phyloP scores from a whole-genome alignment of 2,113 vertebrate genomes.

The Cyanoliseus patagonus region DNA sequence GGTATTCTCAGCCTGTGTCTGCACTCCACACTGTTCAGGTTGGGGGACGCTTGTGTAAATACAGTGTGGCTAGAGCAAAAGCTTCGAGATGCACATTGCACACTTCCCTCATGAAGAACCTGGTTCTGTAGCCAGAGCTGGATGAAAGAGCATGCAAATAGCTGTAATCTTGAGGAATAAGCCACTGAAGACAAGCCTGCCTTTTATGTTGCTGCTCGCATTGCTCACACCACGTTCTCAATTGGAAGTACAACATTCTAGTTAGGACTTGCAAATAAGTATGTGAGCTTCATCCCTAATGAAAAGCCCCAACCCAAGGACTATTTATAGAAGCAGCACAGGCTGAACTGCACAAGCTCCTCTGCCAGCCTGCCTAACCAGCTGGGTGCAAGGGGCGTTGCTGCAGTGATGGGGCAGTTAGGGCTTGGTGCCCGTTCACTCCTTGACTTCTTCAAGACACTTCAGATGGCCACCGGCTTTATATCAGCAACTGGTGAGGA shows the following conservation, averaged over 20 bases:
- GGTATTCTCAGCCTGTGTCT: neutral
- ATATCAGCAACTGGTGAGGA: neutral
- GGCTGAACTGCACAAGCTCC: neutral
- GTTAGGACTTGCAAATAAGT: slow-evolving; percentile 9
- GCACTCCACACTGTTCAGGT: accelerated
- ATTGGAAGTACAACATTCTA: neutral
- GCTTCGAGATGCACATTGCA: accelerated
- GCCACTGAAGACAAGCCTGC: neutral
- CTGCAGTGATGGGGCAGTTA: neutral
- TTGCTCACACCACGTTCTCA: neutral
- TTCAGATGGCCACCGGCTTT: neutral
- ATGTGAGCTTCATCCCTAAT: neutral
- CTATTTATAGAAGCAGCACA: slow-evolving; percentile 31
- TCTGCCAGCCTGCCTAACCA: neutral
- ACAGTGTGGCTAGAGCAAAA: neutral
- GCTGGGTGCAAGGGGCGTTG: neutral
- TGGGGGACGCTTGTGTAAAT: neutral
- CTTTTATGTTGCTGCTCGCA: neutral
- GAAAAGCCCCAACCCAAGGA: neutral
- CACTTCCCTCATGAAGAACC: accelerated
- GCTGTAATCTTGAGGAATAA: neutral
- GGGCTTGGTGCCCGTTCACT: neutral
- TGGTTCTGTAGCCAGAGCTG: neutral
- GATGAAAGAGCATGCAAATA: neutral
- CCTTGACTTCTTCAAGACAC: neutral